A percentile compares a stretch with the other conserved stretches of the same genome.
Conservation (phyloP, 2,113 vertebrate species). For the Clinocottus analis region DNA sequence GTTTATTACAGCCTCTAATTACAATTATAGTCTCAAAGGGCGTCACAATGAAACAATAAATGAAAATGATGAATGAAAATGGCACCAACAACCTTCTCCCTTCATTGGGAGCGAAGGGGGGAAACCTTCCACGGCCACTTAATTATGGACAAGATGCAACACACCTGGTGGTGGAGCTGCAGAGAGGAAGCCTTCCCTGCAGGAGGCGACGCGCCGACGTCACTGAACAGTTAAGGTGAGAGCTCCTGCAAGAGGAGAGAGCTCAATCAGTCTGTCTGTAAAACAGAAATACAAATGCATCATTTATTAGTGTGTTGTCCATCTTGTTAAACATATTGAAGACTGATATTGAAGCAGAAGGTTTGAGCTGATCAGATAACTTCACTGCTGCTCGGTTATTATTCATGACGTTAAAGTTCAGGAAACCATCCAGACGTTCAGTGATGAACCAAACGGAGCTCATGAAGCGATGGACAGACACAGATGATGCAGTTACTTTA, state of each 20-base stretch:
- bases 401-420: slow-evolving; percentile 23
- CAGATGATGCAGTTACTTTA: too few species aligned
- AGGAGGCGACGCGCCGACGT: too few species aligned
- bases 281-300: not conserved
- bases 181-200: slow-evolving; percentile 15
- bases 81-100: slow-evolving; percentile 48
- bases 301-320: not conserved
- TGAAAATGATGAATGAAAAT: slow-evolving; percentile 73
- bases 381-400: slow-evolving; percentile 30
- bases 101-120: slow-evolving; percentile 18
- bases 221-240: too few species aligned
- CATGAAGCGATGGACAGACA: too few species aligned
- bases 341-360: not conserved
- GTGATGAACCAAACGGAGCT: too few species aligned
- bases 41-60: slow-evolving; percentile 64
- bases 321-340: not conserved
- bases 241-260: too few species aligned
- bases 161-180: slow-evolving; percentile 27
- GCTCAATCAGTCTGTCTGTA: not conserved
- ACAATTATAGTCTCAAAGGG: slow-evolving; percentile 70
- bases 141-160: slow-evolving; percentile 46
- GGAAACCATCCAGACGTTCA: too few species aligned
- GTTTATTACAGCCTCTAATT: slow-evolving; percentile 73
- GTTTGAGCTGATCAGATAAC: slow-evolving; percentile 4
- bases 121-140: slow-evolving; percentile 33